Base-by-base conservation (phyloP, 2,888 invertebrate genomes). In the Poecilobothrus nobilitatus region DNA sequence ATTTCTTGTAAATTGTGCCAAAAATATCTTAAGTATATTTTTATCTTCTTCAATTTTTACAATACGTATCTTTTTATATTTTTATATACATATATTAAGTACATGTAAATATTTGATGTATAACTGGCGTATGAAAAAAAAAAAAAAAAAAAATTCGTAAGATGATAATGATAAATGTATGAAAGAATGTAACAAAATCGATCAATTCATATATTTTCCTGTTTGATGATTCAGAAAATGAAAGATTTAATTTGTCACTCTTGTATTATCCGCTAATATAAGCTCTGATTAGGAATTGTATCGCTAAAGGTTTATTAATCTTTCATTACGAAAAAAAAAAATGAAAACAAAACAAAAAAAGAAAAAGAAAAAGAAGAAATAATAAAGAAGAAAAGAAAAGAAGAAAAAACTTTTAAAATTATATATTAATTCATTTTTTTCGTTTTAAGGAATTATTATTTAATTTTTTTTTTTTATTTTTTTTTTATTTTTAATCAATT, bases 181-280 rank as follows among this genome's bases (percentile, higher is more conserved):
- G 41, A 53, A n/a, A 53, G 18, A 18, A 53, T 37, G 18, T 6
- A 41, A 8, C 9, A 15, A 41, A 53, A 53, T 53, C 15, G 15
- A 53, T 53, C 53, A 53, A 53, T 53, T 53, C 18, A 53, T 15
- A 18, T 53, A 53, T 53, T 53, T 53, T 53, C 53, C 53, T 53
- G 53, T 53, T 53, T 53, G 53, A 15, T 53, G 53, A 53, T 53
- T 53, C 53, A 53, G 53, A 53, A 53, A 53, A 53, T 53, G 53
- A 53, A 53, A 53, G 53, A 53, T 53, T 53, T 53, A 53, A 53
- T 53, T 53, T 53, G n/a, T 53, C 53, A 53, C 53, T 53, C 9
- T 37, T 37, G n/a, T 53, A 53, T 53, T 53, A 53, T 53, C 53
- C 53, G 53, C 53, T n/a, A 53, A 53, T 9, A 53, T 53, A 53